A percentile compares a stretch with the other conserved stretches of the same genome.
These are phyloP conservation scores for Zaprionus taronus DNA, from an alignment of 1,140 invertebrate genomes.

Conservation along the genomic window DNA sequence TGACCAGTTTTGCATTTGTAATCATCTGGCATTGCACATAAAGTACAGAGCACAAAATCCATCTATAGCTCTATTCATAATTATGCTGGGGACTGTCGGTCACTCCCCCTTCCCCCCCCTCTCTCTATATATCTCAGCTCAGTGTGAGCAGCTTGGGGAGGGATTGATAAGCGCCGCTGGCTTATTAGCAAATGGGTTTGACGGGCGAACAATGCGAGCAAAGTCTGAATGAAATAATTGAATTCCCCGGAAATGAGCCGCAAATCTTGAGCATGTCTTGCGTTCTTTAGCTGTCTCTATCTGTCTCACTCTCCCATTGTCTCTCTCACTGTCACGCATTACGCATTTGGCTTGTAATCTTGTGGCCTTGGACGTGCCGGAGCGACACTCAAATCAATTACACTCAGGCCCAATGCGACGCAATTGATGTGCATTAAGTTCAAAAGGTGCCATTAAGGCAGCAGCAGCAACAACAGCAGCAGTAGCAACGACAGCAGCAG, in stretches of 20 bases:
- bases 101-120: not conserved
- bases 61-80: slow-evolving; percentile 16
- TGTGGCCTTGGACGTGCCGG: slow-evolving; percentile 15
- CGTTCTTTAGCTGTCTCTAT: not conserved
- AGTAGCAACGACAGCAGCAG: no score
- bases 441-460: slow-evolving; percentile 15
- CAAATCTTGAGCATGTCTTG: not conserved
- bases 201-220: not conserved
- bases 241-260: slow-evolving; percentile 5
- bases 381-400: slow-evolving; percentile 35
- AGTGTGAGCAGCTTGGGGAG: not conserved
- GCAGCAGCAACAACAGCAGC: not conserved
- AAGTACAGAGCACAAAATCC: not conserved
- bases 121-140: not conserved
- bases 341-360: slow-evolving; percentile 15
- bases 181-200: slow-evolving; percentile 26
- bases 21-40: not conserved
- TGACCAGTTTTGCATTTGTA: not conserved
- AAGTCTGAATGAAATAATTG: slow-evolving; percentile 19
- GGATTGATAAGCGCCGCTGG: slow-evolving; percentile 19
- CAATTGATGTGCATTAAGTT: slow-evolving; percentile 25
- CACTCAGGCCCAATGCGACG: not conserved
- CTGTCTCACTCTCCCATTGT: not conserved
- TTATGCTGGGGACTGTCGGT: not conserved
- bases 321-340: not conserved